phyloP scores from a whole-genome alignment of 37 sponge, comb jelly and placozoan species.

The Sycon ciliatum region DNA sequence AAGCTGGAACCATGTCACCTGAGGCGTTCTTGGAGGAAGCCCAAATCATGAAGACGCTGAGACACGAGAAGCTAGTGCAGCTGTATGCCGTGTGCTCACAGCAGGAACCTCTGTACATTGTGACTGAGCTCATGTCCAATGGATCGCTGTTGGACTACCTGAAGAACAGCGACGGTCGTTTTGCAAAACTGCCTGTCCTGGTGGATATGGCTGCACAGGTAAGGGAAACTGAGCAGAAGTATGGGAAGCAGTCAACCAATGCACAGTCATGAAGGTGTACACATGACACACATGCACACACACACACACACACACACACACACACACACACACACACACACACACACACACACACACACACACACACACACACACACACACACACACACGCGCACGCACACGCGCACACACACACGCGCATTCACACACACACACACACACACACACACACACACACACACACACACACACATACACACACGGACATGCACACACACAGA shows the following conservation, averaged over 20 bases:
- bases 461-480: too few relatives aligned
- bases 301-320: conserved; percentile 5
- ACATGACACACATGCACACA: not conserved
- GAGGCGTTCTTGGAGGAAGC: conserved; percentile 70
- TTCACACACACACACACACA: too few relatives aligned
- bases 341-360: conserved; percentile 16
- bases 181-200: conserved; percentile 1
- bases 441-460: too few relatives aligned
- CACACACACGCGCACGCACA: too few relatives aligned
- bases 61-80: conserved; percentile 75
- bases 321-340: conserved; percentile 5
- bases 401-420: too few relatives aligned
- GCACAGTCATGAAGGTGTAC: too few relatives aligned
- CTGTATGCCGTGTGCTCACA: conserved; percentile 41
- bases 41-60: conserved; percentile 82
- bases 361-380: conserved; percentile 18
- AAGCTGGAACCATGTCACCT: conserved; percentile 72
- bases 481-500: too few relatives aligned
- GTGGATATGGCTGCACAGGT: conserved; percentile 41
- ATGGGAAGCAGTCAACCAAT: too few relatives aligned
- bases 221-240: too few relatives aligned
- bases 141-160: conserved; percentile 41
- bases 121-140: conserved; percentile 39
- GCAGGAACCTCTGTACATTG: conserved; percentile 32
- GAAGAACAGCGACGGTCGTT: not conserved